Base-by-base conservation (phyloP, 2,113 vertebrate species). In the Lanius ludovicianus region DNA sequence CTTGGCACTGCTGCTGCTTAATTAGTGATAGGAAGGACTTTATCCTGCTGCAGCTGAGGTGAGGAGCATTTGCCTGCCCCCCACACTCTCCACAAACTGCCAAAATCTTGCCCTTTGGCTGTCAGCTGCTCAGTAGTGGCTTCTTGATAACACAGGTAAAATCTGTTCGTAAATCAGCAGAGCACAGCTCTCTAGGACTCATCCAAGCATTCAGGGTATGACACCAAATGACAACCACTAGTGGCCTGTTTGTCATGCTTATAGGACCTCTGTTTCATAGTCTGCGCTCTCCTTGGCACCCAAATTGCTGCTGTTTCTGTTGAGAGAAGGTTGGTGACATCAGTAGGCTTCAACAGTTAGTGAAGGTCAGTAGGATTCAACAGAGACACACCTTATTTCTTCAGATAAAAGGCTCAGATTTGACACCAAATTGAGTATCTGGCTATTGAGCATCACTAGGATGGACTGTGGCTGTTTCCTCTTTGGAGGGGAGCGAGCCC, bases 391-490 rank as follows among this genome's bases (percentile, higher is more conserved):
- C 7, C 35, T 21, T 73, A 92, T 70, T 12, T 77, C 42, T 80
- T n/a, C 13, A 12, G 31, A 4, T 49, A 41, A 78, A 80, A 88
- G 42, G 27, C 33, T 35, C 9, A 22, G 10, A 6, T 52, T 55
- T 84, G 73, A 52, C 5, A 19, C 6, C 28, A 47, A 47, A 41
- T 9, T 28, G 47, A 64, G 15, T 59, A 10, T 50, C 35, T 64
- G 64, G 10, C 52, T 21, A 8, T 8, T 60, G 67, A 65, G 23
- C 50, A 30, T n/a, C 1, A 0, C 0, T 25, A 59, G 42, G 62
- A 41, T 62, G 53, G 62, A 41, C 37, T 37, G 33, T 24, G 22
- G 14, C 27, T 44, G 13, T 74, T 71, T 64, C 17, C 12, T 62
- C 57, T 27, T 33, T 41, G 49, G 47, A 79, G 57, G 7, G 6